Evolutionary conservation across 2,888 invertebrate species (phyloP), one percentile per base, ranked within the genome.

Genomic region (Cosmia trapezina): DNA sequence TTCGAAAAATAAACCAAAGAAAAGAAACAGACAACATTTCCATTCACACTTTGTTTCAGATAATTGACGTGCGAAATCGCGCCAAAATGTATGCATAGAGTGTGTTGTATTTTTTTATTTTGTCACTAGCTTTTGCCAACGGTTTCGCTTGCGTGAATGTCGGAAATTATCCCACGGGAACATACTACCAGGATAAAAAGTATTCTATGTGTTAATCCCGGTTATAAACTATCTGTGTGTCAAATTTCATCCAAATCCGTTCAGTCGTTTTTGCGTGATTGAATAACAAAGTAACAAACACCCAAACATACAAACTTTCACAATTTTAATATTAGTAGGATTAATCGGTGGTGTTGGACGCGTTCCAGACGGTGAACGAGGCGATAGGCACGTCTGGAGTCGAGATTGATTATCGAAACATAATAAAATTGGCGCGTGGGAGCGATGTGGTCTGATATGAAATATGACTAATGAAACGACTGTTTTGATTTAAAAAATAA

Each of bases 11-110:
- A 80, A 68, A 68, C 67, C 47, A 66, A 72, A 66, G 47, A 60
- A 77, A 56, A 47, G 47, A 60, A 70, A 75, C 65, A 53, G 78
- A 83, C 80, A 74, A 75, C 82, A 59, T 78, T 73, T 88, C 84
- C 84, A 85, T 87, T 88, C 86, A 88, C 88, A 88, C 87, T 73
- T 81, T 69, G 69, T 73, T 76, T 69, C 43, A 47, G 54, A 37
- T 80, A 73, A 78, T 70, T 81, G 80, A 75, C 75, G 62, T 7
- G 65, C 45, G 69, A 68, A 78, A 74, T 73, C 60, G 62, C 81
- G 76, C 70, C 73, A 83, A 78, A 74, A 77, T 73, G n/a, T 77
- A 60, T 66, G 71, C 74, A 76, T 54, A 61, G 70, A 64, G n/a
- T 45, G 61, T 53, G 7, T 19, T 43, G 59, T 41, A 60, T 75